Conservation (phyloP, 1,140 invertebrate species). For the Drosophila trapezifrons region DNA sequence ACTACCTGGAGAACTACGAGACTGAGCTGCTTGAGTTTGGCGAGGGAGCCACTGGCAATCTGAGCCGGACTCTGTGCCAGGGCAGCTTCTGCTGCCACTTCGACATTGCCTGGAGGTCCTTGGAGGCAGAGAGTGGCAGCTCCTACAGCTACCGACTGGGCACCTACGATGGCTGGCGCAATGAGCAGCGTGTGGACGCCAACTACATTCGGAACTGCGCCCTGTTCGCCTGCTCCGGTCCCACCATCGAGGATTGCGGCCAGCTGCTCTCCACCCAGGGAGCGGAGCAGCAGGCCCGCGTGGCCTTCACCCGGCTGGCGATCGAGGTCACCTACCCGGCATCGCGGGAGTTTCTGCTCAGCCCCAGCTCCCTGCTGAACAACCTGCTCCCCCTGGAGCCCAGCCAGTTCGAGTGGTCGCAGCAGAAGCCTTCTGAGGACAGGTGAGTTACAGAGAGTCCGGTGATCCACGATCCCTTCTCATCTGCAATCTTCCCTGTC, state of each 20-base stretch:
- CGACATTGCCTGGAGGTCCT: constrained; percentile 40
- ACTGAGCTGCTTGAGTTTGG: constrained; percentile 24
- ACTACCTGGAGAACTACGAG: constrained; percentile 57
- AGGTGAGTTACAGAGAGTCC: constrained; percentile 11
- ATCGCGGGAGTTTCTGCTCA: constrained; percentile 39
- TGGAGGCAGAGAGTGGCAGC: neutral
- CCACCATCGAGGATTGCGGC: constrained; percentile 55
- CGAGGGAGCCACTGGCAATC: neutral
- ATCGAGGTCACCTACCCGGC: constrained; percentile 57
- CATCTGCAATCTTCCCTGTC: neutral
- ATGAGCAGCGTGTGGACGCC: constrained; percentile 35
- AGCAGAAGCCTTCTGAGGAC: constrained; percentile 3
- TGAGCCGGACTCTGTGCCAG: constrained; percentile 34
- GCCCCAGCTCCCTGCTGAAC: constrained; percentile 60
- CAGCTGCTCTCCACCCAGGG: constrained; percentile 10
- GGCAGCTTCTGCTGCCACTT: constrained; percentile 66
- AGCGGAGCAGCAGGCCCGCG: neutral
- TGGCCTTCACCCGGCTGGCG: constrained; percentile 39
- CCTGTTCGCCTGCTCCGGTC: constrained; percentile 60
- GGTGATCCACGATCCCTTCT: too few relatives aligned
- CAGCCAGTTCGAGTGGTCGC: constrained; percentile 47
- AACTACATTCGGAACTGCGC: constrained; percentile 69
- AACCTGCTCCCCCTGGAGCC: constrained; percentile 61
- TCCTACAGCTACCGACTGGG: constrained; percentile 58
- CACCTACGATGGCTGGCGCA: constrained; percentile 63